Evolutionary conservation across 2,888 invertebrate species (phyloP), one percentile per base, ranked within the genome.

Genomic region (Drosophila melanosoma): DNA sequence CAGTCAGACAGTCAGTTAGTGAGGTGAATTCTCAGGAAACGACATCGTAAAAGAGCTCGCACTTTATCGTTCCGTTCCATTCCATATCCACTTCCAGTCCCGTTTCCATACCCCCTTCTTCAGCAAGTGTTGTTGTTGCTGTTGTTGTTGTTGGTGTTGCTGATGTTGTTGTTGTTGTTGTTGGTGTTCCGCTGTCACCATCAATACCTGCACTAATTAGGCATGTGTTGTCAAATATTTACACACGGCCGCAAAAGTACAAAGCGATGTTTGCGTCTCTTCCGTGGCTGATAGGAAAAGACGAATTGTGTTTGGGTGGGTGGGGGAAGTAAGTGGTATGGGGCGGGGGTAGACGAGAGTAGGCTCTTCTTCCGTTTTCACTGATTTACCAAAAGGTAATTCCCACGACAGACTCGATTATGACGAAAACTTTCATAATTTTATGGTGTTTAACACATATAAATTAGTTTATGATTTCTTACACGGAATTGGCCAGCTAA

Each of bases 171-270:
- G 65, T 45, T 66, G 76, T n/a, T 61, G 58, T 26, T 64, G 53
- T 15, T 66, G 66, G 10, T 56, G 59, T 51, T 63, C 64, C 23
- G 82, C 79, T 82, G 78, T 79, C 85, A 80, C 85, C 87, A 88
- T 87, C 91, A 88, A 88, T 88, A 77, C 91, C 89, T 92, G 91
- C 89, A 91, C 91, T 91, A 91, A 91, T 91, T 91, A 92, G 92
- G 92, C 90, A 84, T 85, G 87, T 87, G 91, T 90, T 87, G 85
- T 83, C 84, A 92, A 92, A 92, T 92, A 92, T 91, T 91, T 91
- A 85, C 81, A 83, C 81, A 83, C 81, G 74, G 89, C 67, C 90
- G 88, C 85, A 76, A 91, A 88, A 91, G 83, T 89, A 90, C 91
- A 90, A 91, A 88, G 89, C 82, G 75, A 42, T 82, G 66, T 83